Base-by-base conservation (phyloP, 92 coral and sea anemone genomes). In the Ricordea florida region DNA sequence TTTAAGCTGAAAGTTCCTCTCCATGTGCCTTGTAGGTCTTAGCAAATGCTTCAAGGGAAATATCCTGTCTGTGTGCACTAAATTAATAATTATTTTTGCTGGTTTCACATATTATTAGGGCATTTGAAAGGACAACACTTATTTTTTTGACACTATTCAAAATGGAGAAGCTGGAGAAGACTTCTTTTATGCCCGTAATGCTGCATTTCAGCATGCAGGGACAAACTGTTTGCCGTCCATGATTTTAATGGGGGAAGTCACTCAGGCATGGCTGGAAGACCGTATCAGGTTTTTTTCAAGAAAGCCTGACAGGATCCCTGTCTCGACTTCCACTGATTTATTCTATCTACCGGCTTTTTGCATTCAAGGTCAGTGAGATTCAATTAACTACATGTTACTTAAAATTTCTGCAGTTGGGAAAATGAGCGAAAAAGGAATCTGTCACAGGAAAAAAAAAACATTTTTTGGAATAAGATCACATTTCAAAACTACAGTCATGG, bases 251-350 rank as follows among this genome's bases (percentile, higher is more conserved):
- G 46, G 38, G 5, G 20, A 27, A 13, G 21, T 31, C 58, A 5
- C 24, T 16, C 2, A 57, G 58, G 10, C 10, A 0, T 23, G 4
- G 20, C 72, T 64, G 2, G 32, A 64, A 24, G 38, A 26, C 9
- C 57, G 43, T 11, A 13, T 64, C 7, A 7, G 8, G 34, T 73
- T 57, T 33, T 73, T n/a, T 58, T 58, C 20, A 16, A 21, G 42
- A 14, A 7, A 21, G 27, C 4, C 20, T 73, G 5, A 37, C 4
- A 15, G 58, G 69, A 5, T 7, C 58, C 10, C 69, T 45, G 25
- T 38, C 57, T 14, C 23, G 80, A 40, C 69, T 57, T 3, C 80
- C 80, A 1, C 57, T 29, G 34, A 73, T 69, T 1, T 69, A 69
- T n/a, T 25, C 62, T 38, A 20, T 29, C 7, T 51, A 69, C 14